phyloP scores from a whole-genome alignment of 1,140 invertebrate genomes.

The Temnothorax longispinosus region DNA sequence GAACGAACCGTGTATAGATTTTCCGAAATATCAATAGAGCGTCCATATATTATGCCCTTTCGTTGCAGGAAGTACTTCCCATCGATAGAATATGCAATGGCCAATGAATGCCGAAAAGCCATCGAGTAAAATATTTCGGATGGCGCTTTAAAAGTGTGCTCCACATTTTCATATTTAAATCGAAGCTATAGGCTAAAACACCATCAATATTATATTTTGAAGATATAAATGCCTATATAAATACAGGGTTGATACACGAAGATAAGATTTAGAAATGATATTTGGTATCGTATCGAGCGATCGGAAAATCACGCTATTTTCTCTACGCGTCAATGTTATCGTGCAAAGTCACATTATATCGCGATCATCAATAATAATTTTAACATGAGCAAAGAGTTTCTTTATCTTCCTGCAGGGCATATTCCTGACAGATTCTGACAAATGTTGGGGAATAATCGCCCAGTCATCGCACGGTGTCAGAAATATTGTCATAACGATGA shows the following conservation, averaged over 20 bases:
- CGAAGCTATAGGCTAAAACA: background rate
- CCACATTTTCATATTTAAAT: constrained; percentile 41
- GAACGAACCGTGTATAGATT: constrained; percentile 51
- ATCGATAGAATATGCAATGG: constrained; percentile 56
- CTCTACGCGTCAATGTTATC: background rate
- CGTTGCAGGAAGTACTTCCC: constrained; percentile 52
- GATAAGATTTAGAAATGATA: background rate
- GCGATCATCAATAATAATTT: constrained; percentile 54
- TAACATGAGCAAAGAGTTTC: constrained; percentile 28
- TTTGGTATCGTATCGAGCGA: background rate
- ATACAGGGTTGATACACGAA: background rate
- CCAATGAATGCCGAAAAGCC: constrained; percentile 56
- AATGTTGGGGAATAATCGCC: constrained; percentile 32
- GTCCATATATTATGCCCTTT: constrained; percentile 59
- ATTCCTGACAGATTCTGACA: constrained; percentile 30
- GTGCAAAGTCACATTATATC: constrained; percentile 11
- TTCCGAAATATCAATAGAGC: constrained; percentile 56
- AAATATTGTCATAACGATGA: constrained; percentile 20
- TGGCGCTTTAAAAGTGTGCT: constrained; percentile 8
- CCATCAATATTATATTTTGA: constrained; percentile 8
- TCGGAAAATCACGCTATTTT: background rate
- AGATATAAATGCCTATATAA: background rate
- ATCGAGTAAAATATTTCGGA: constrained; percentile 54
- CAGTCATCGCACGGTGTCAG: constrained; percentile 19
- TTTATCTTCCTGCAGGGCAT: constrained; percentile 21